Conservation (phyloP, 2,888 invertebrate species). For the Ormyrus pomaceus region DNA sequence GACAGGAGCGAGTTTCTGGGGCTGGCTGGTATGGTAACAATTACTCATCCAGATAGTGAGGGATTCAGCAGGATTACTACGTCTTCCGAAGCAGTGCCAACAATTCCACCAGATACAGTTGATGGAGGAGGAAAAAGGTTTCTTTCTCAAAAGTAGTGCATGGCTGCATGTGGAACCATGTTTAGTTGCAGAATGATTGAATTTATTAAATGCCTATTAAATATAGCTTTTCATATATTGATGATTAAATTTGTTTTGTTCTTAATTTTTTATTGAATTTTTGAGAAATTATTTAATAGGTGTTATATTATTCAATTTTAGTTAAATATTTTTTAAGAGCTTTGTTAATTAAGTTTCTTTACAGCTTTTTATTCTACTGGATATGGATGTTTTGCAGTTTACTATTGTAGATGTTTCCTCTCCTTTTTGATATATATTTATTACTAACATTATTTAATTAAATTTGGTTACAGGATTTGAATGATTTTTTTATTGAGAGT, state of each 20-base stretch:
- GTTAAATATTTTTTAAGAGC: constrained; percentile 11
- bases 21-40: constrained; percentile 84
- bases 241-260: too few relatives aligned
- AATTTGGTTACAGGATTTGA: constrained; percentile 18
- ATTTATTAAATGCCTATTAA: too few relatives aligned
- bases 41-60: constrained; percentile 81
- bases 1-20: constrained; percentile 84
- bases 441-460: constrained; percentile 27
- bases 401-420: constrained; percentile 13
- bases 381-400: constrained; percentile 52
- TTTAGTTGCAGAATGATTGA: too few relatives aligned
- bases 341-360: constrained; percentile 50
- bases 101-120: constrained; percentile 67
- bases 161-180: constrained; percentile 63
- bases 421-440: constrained; percentile 24
- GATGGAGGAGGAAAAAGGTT: constrained; percentile 73
- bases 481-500: neutral
- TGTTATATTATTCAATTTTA: constrained; percentile 7
- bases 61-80: constrained; percentile 69
- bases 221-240: too few relatives aligned
- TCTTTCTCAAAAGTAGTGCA: constrained; percentile 62
- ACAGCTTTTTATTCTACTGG: constrained; percentile 55
- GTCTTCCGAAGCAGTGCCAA: constrained; percentile 66
- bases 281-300: neutral
- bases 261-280: neutral